Conservation (phyloP, 2,113 vertebrate genomes). For the Glareola pratincola region DNA sequence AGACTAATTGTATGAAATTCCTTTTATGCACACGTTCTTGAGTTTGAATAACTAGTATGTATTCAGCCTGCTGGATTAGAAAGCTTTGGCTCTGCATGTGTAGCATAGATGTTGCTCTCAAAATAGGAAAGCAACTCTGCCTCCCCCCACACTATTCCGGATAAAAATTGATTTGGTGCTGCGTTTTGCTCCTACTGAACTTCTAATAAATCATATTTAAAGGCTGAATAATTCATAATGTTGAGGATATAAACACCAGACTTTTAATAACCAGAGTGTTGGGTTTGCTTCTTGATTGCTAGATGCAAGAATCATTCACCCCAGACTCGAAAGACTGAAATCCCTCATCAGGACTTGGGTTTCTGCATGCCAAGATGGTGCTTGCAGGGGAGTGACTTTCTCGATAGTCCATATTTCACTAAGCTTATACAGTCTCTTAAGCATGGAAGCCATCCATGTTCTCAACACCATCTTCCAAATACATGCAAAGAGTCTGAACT, state of each 20-base stretch:
- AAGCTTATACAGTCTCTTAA: background rate
- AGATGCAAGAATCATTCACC: background rate
- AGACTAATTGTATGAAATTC: constrained; percentile 65
- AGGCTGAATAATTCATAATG: background rate
- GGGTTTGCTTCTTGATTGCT: background rate
- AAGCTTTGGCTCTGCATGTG: constrained; percentile 34
- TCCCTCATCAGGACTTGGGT: background rate
- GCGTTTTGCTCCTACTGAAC: background rate
- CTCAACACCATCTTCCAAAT: background rate
- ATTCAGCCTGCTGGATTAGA: constrained; percentile 43
- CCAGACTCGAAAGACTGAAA: background rate
- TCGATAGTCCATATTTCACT: background rate
- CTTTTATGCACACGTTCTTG: constrained; percentile 62
- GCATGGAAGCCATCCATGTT: background rate
- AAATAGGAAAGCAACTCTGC: constrained; percentile 31
- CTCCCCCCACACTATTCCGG: background rate
- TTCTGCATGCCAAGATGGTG: background rate
- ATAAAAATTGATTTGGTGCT: background rate
- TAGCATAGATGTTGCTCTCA: constrained; percentile 43
- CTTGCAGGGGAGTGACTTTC: background rate
- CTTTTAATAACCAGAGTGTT: background rate
- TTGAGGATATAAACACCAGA: background rate
- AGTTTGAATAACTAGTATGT: constrained; percentile 59
- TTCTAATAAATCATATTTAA: background rate
- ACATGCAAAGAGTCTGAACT: background rate